Base-by-base conservation (phyloP, 2,797 vertebrate species). In the Sciurus vulgaris region DNA sequence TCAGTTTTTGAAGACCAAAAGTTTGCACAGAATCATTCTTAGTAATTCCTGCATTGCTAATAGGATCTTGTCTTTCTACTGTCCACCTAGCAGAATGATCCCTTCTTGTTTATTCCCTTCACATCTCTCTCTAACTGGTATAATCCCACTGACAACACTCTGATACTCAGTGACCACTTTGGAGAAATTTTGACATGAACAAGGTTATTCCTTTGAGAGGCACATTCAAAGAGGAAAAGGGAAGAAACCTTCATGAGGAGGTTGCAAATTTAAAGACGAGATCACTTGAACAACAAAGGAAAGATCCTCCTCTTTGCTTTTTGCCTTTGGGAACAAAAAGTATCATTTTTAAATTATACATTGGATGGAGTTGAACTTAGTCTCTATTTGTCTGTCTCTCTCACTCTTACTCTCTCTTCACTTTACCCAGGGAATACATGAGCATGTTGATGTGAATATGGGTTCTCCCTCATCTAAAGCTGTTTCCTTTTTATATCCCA, bases 191-290 rank as follows among this genome's bases (percentile, higher is more conserved):
- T 67, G 63, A 85, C 9, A 47, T 30, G 63, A 78, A 88, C 63
- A 87, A 88, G 15, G 49, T 85, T 86, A 72, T 67, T 87, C 88
- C 47, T 92, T 74, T 77, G 82, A 95, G 35, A 74, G 20, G 6
- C 30, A 5, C 26, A 56, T 77, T 91, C 82, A 85, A 85, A 92
- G n/a, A n/a, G 44, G 33, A 82, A 92, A 82, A 26, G 28, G 76
- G 26, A 91, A 54, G n/a, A 85, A 86, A 85, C 20, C 26, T n/a
- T 92, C 61, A 77, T 5, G n/a, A 63, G 78, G 59, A 67, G 72
- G 18, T 65, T 81, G 10, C 72, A 59, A 83, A 38, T 83, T 41
- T 67, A 81, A 88, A 92, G 49, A 11, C 91, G 33, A 92, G n/a
- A 65, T 35, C 38, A 76, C 17, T 85, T 90, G 54, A 22, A 67